Evolutionary conservation across 92 coral and sea anemone genomes (phyloP).

Genomic region (Phenganax stokvisi): DNA sequence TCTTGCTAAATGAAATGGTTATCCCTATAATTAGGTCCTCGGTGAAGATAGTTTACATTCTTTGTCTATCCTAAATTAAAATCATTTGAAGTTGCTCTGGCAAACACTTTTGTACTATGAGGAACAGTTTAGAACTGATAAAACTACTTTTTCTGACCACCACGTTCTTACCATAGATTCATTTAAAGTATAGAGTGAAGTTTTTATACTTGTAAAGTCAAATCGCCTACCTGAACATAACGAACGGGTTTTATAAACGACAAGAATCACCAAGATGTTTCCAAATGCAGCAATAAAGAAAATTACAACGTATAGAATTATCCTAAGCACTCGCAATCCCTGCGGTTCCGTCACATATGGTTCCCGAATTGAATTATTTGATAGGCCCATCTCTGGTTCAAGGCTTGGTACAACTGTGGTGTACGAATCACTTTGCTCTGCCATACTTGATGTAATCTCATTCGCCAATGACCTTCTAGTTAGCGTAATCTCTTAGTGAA

Average conservation of each 20-base stretch:
- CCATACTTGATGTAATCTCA: background rate
- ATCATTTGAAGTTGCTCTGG: too few relatives aligned
- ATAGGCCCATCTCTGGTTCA: background rate
- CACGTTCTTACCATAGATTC: too few relatives aligned
- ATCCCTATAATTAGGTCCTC: too few relatives aligned
- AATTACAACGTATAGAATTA: constrained; percentile 68
- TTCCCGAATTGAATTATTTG: background rate
- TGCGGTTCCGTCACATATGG: constrained; percentile 57
- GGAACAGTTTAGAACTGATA: too few relatives aligned
- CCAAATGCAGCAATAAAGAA: constrained; percentile 85
- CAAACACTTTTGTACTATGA: too few relatives aligned
- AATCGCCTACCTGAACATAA: constrained; percentile 70
- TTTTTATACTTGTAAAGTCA: too few relatives aligned
- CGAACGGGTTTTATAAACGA: constrained; percentile 87
- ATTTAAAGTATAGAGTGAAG: too few relatives aligned
- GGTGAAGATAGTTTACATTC: too few relatives aligned
- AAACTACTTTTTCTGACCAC: too few relatives aligned
- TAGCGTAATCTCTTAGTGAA: background rate
- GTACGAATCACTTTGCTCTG: background rate
- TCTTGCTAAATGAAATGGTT: too few relatives aligned
- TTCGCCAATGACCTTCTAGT: background rate
- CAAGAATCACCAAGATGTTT: constrained; percentile 80
- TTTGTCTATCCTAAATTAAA: too few relatives aligned
- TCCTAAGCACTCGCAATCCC: constrained; percentile 70
- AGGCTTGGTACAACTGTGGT: background rate